These are phyloP conservation scores for Alauda arvensis DNA, from an alignment of 2,797 vertebrate species.

Conservation along the genomic window DNA sequence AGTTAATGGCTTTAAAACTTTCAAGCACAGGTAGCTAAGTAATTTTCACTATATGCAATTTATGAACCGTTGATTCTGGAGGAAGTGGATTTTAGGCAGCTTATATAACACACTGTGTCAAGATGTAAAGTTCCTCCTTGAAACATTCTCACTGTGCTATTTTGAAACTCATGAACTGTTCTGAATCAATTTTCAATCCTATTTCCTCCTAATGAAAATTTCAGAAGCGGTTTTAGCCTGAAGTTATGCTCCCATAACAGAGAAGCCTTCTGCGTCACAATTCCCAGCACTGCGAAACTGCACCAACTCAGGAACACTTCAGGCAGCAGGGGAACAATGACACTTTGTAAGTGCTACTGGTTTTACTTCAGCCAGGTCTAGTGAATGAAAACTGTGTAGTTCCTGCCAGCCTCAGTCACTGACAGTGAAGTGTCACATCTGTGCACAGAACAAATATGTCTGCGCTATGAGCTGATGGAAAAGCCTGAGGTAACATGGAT, in stretches of 20 bases:
- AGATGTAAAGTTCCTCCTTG: neutral
- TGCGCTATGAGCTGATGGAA: neutral
- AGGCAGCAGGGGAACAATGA: neutral
- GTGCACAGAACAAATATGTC: neutral
- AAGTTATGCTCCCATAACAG: neutral
- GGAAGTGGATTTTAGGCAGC: neutral
- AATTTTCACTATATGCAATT: conserved; percentile 6
- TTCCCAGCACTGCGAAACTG: neutral
- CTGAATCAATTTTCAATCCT: neutral
- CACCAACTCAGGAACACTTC: neutral
- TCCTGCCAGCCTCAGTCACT: neutral
- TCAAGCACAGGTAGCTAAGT: neutral
- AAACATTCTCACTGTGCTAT: neutral
- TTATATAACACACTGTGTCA: neutral
- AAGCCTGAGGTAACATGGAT: neutral
- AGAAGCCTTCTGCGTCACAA: neutral
- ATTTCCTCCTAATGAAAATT: conserved; percentile 17
- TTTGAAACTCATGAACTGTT: neutral
- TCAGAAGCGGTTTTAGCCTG: neutral
- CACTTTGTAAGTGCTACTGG: neutral
- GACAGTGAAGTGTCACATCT: neutral
- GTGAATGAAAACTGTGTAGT: neutral
- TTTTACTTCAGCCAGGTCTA: neutral
- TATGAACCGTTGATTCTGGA: neutral
- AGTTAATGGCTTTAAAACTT: neutral